These are phyloP conservation scores for Sceloporus undulatus DNA, from an alignment of 2,113 vertebrate species.

Conservation along the genomic window DNA sequence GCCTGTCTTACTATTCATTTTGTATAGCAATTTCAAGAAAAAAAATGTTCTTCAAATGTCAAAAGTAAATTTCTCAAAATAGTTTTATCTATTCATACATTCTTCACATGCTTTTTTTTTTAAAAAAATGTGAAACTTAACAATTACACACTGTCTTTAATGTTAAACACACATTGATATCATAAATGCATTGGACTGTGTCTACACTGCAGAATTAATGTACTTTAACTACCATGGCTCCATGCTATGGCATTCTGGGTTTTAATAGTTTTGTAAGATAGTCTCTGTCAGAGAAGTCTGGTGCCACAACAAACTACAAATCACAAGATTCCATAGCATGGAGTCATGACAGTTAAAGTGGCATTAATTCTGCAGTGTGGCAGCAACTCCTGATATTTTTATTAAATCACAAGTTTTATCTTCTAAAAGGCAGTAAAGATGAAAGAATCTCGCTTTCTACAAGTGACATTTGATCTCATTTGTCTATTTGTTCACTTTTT, in stretches of 20 bases:
- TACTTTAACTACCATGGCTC: no score
- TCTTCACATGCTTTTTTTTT: background rate
- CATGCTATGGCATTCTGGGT: no score
- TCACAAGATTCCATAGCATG: no score
- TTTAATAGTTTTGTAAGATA: no score
- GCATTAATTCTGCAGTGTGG: no score
- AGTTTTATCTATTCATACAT: background rate
- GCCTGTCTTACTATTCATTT: background rate
- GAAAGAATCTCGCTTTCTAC: background rate
- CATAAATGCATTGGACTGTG: background rate
- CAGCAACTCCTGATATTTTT: background rate
- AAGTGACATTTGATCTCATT: no score
- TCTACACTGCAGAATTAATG: no score
- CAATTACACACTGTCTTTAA: background rate
- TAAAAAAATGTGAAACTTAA: background rate
- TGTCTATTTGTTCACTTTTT: background rate
- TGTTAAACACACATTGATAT: background rate
- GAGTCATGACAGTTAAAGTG: no score
- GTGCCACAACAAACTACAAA: no score
- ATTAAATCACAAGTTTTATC: background rate
- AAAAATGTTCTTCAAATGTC: background rate
- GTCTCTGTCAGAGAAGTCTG: no score
- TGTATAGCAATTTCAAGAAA: background rate
- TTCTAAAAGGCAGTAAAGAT: background rate
- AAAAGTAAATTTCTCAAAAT: background rate